Evolutionary conservation across 2,797 vertebrate genomes (phyloP).

Genomic region (Phataginus tricuspis): DNA sequence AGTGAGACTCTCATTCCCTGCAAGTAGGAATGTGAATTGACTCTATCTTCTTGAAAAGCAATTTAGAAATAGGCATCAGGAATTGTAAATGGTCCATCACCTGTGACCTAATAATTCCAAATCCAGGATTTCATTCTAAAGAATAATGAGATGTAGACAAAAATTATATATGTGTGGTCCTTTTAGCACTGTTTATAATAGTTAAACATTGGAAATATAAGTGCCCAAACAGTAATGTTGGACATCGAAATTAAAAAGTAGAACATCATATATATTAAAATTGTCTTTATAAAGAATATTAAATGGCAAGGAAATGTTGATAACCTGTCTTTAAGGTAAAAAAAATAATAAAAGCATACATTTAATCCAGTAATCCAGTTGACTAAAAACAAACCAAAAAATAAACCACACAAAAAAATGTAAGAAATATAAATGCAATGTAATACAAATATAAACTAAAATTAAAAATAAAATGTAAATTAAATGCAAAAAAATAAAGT

Average conservation of each 20-base stretch:
- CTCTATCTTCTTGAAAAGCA: constrained; percentile 48
- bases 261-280: neutral
- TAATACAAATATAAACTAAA: too few species aligned
- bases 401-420: neutral
- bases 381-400: constrained; percentile 31
- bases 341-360: neutral
- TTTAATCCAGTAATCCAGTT: neutral
- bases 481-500: neutral
- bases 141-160: neutral
- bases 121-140: neutral
- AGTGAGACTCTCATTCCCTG: neutral
- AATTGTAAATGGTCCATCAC: neutral
- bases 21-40: neutral
- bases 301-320: neutral
- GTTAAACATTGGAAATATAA: neutral
- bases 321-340: constrained; percentile 13
- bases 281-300: neutral
- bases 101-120: neutral
- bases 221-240: neutral
- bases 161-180: neutral
- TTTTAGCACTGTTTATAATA: neutral
- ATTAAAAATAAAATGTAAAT: neutral
- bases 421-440: too few species aligned
- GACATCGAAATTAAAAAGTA: neutral
- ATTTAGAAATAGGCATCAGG: neutral